Conservation (phyloP, 2,797 vertebrate species). For the Gephyroberyx darwinii region DNA sequence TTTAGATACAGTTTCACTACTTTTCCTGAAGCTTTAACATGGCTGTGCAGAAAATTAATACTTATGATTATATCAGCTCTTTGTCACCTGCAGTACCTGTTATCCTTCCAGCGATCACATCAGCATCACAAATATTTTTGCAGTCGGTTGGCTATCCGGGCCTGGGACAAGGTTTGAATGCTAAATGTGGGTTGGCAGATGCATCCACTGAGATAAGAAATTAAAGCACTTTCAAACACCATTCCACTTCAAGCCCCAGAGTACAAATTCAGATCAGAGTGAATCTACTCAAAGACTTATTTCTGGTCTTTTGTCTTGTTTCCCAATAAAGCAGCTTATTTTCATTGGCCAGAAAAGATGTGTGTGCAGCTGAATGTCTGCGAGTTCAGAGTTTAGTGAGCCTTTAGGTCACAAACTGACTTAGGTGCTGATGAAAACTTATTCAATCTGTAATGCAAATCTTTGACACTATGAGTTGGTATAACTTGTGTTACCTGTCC, state of each 20-base stretch:
- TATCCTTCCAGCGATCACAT: conserved; percentile 45
- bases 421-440: conserved; percentile 5
- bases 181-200: conserved; percentile 61
- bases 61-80: conserved; percentile 30
- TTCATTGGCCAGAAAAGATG: not conserved
- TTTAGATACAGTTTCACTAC: conserved; percentile 2
- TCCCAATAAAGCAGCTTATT: not conserved
- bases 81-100: conserved; percentile 40
- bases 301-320: conserved; percentile 17
- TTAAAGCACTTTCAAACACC: conserved; percentile 43
- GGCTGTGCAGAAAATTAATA: conserved; percentile 19
- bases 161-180: conserved; percentile 59
- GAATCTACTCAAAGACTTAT: conserved; percentile 26
- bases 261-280: conserved; percentile 37
- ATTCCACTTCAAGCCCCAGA: conserved; percentile 38
- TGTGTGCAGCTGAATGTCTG: not conserved
- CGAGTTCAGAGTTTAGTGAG: not conserved
- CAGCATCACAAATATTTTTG: conserved; percentile 65
- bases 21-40: conserved; percentile 12
- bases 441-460: conserved; percentile 7
- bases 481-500: conserved; percentile 39
- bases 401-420: not conserved
- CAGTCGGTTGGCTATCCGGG: conserved; percentile 53
- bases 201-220: conserved; percentile 62
- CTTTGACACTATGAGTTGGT: conserved; percentile 5